Conservation (phyloP, 2,113 vertebrate species). For the Podarcis muralis region DNA sequence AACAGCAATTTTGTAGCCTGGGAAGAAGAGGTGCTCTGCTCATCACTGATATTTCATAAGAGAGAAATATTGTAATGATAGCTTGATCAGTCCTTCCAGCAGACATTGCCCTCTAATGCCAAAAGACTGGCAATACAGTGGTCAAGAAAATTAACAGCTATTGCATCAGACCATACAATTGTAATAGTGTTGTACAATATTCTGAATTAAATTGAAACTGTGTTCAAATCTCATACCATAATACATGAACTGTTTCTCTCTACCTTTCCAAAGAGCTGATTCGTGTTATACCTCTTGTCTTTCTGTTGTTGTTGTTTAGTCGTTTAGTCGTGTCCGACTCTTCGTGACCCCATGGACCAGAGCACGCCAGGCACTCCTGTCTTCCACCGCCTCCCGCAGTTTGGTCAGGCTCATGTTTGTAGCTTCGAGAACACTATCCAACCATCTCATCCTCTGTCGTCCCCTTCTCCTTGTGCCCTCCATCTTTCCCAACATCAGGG, state of each 20-base stretch:
- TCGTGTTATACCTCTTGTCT: background rate
- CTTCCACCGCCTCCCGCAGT: too few relatives aligned
- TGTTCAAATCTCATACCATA: background rate
- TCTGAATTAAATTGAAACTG: constrained; percentile 5
- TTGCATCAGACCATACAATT: background rate
- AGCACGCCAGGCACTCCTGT: too few relatives aligned
- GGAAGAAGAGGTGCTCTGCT: background rate
- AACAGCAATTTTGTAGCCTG: constrained; percentile 9
- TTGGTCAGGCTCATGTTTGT: too few relatives aligned
- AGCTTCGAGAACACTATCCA: too few relatives aligned
- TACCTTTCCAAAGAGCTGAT: background rate
- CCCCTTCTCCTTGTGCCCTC: too few relatives aligned
- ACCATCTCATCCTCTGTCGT: too few relatives aligned
- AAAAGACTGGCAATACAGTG: background rate
- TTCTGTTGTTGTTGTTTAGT: too few relatives aligned
- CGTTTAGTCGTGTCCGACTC: too few relatives aligned
- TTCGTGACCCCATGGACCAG: too few relatives aligned
- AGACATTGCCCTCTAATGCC: constrained; percentile 14
- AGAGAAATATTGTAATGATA: background rate
- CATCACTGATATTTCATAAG: background rate
- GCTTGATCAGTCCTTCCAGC: background rate
- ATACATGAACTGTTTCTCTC: background rate
- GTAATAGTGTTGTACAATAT: background rate
- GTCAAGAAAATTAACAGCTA: background rate
- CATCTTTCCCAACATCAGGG: too few relatives aligned